A percentile compares a stretch with the other conserved stretches of the same genome.
Evolutionary conservation across 1,140 invertebrate genomes (phyloP).

Genomic region (Frieseomelitta varia): DNA sequence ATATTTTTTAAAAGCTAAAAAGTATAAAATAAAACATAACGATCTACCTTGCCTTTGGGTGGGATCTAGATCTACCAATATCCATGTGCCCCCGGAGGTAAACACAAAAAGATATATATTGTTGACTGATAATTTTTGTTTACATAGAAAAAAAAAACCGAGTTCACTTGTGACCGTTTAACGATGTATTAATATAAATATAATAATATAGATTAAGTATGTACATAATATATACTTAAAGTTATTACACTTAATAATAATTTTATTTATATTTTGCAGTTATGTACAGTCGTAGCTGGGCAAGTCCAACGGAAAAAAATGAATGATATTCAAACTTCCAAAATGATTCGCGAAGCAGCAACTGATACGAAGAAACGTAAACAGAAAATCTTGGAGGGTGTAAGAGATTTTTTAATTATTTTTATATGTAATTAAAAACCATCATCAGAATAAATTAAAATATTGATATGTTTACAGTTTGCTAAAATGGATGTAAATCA

Average conservation of each 20-base stretch:
- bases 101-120: neutral
- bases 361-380: conserved; percentile 84
- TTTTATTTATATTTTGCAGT: conserved; percentile 58
- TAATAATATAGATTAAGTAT: too few species aligned
- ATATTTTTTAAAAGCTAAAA: conserved; percentile 82
- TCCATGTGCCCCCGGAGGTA: conserved; percentile 72
- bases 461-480: conserved; percentile 64
- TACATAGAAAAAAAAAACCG: too few species aligned
- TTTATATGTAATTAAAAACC: neutral
- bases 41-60: conserved; percentile 85
- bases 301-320: conserved; percentile 84
- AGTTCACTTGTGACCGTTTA: too few species aligned
- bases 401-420: conserved; percentile 68
- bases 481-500: conserved; percentile 78
- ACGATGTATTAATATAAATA: too few species aligned
- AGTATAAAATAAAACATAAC: conserved; percentile 82
- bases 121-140: too few species aligned
- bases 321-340: conserved; percentile 83
- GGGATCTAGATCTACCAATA: conserved; percentile 80
- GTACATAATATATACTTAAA: neutral
- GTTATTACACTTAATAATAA: neutral
- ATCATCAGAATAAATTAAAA: neutral
- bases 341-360: conserved; percentile 86
- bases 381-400: conserved; percentile 84
- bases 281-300: conserved; percentile 84